phyloP scores from a whole-genome alignment of 2,797 vertebrate species.

The Pygocentrus nattereri region DNA sequence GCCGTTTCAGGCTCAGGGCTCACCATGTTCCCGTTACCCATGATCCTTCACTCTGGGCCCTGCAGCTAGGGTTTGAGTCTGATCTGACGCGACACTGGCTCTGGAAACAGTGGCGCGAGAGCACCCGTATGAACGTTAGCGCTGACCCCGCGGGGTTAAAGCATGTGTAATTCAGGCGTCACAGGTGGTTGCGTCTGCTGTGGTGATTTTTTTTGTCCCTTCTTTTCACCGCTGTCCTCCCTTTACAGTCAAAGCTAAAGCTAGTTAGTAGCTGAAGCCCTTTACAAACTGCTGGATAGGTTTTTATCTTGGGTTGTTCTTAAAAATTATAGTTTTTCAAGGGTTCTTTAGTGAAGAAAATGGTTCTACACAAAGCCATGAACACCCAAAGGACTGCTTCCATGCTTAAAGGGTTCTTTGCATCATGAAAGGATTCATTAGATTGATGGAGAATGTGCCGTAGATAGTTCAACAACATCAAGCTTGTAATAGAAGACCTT shows the following conservation, averaged over 20 bases:
- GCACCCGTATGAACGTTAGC: slow-evolving; percentile 3
- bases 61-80: slow-evolving; percentile 44
- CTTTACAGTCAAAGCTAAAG: too few species aligned
- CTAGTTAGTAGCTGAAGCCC: too few species aligned
- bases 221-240: neutral
- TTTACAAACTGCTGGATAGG: neutral
- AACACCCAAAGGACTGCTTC: too few species aligned
- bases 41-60: slow-evolving; percentile 44
- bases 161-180: neutral
- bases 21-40: slow-evolving; percentile 48
- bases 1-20: slow-evolving; percentile 37
- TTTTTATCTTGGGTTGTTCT: too few species aligned
- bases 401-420: too few species aligned
- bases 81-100: slow-evolving; percentile 35
- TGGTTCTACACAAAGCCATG: too few species aligned
- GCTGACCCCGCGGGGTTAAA: slow-evolving; percentile 26
- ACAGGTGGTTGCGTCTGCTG: neutral
- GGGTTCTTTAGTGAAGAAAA: too few species aligned
- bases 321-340: too few species aligned
- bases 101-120: slow-evolving; percentile 42
- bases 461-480: too few species aligned
- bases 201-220: neutral
- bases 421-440: too few species aligned
- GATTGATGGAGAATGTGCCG: too few species aligned
- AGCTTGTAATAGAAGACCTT: too few species aligned